Evolutionary conservation across 2,888 invertebrate genomes (phyloP).

Genomic region (Biston betularia): DNA sequence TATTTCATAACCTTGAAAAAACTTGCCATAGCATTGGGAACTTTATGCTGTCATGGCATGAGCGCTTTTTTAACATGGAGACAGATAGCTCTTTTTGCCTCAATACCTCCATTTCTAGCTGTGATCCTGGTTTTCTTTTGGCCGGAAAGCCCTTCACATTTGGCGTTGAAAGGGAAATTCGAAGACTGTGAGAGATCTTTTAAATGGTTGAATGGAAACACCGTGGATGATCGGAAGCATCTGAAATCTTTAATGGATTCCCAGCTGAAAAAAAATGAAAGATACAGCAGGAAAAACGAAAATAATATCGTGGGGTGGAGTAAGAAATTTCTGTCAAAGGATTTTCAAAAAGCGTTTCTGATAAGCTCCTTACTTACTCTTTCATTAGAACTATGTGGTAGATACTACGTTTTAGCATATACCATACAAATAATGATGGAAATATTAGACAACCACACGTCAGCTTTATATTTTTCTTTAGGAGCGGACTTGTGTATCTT

Average conservation of each 20-base stretch:
- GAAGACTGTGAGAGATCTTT: slow-evolving; percentile 56
- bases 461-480: slow-evolving; percentile 56
- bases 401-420: slow-evolving; percentile 57
- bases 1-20: slow-evolving; percentile 58
- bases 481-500: slow-evolving; percentile 54
- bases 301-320: slow-evolving; percentile 23
- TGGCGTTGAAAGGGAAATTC: slow-evolving; percentile 58
- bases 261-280: slow-evolving; percentile 27
- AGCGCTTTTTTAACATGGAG: slow-evolving; percentile 55
- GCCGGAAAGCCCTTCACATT: slow-evolving; percentile 61
- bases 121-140: slow-evolving; percentile 52
- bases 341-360: slow-evolving; percentile 53
- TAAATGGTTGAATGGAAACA: slow-evolving; percentile 54
- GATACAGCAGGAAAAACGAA: slow-evolving; percentile 6
- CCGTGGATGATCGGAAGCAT: slow-evolving; percentile 46
- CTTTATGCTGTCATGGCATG: slow-evolving; percentile 55
- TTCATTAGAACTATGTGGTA: slow-evolving; percentile 55
- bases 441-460: slow-evolving; percentile 49
- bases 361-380: slow-evolving; percentile 51
- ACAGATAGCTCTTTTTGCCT: slow-evolving; percentile 50
- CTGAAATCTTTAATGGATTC: slow-evolving; percentile 51
- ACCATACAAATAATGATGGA: slow-evolving; percentile 56
- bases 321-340: slow-evolving; percentile 45
- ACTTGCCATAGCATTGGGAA: slow-evolving; percentile 46
- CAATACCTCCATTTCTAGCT: slow-evolving; percentile 39